Base-by-base conservation (phyloP, 2,113 vertebrate genomes). In the Pelusios castaneus region DNA sequence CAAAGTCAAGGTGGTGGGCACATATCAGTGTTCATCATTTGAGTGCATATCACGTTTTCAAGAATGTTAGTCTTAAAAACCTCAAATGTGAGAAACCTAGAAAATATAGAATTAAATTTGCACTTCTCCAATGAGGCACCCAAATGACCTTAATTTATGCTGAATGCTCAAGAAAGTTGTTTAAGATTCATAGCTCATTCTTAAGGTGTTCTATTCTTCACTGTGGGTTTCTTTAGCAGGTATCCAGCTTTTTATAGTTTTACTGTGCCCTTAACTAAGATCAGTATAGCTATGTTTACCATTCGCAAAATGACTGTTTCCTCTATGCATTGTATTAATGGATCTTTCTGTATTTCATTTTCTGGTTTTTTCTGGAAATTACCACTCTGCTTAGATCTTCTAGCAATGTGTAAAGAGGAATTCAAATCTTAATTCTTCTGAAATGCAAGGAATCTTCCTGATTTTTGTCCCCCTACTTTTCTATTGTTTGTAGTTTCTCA, bases 1-100 rank as follows among this genome's bases (percentile, higher is more conserved):
- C 95, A 77, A 97, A 94, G 89, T 89, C 34, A 34, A 90, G 55
- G 77, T 89, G 88, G 8, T 5, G n/a, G 14, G 70, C 10, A 81
- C 38, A 87, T 27, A 56, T 12, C 60, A 85, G 38, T n/a, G 13
- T 6, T 63, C 19, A 41, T n/a, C 49, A 52, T 19, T 60, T 41
- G 6, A 49, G 43, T 80, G 14, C 34, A 54, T 47, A 90, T 82
- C n/a, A 54, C 5, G n/a, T 5, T 56, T 82, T 52, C 31, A 70
- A 14, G 75, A 73, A 52, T 29, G 31, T n/a, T 73, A 82, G 8
- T 10, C 11, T 85, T 93, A 80, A 3, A 63, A n/a, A 63, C 7
- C 47, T 49, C 7, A 49, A 63, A 63, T 63, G 60, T 63, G 31
- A 63, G 60, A n/a, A n/a, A 63, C 60, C 16, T 7, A 34, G 60